Base-by-base conservation (phyloP, 2,888 invertebrate genomes). In the Aphelenchoides bicaudatus region DNA sequence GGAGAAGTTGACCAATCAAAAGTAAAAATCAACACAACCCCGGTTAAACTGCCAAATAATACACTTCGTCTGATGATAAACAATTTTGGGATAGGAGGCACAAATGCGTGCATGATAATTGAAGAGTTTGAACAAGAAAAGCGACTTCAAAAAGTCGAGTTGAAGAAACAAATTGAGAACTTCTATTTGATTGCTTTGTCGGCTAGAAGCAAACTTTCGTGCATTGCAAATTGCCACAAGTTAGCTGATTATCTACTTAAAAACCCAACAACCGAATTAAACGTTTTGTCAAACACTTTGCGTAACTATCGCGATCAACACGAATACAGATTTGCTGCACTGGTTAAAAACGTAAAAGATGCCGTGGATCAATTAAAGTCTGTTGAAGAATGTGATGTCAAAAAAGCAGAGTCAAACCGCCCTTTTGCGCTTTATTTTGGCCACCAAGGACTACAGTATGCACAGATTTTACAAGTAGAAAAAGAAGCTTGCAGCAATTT, bases 61-160 rank as follows among this genome's bases (percentile, higher is more conserved):
- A 16, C 27, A 1, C 23, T 37, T 34, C 34, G 56, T 5, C 63
- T 71, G 28, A 66, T 61, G 0, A 56, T 74, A 6, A 68, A 73
- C 52, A 64, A 67, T 3, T 75, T 75, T 61, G 75, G 75, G 28
- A 75, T 75, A 34, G 75, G 75, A 2, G 75, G 75, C 19, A 76
- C 75, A n/a, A 75, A 76, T 64, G 75, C 28, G 2, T 21, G 39
- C 19, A 29, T 58, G 16, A 25, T 60, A 13, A 4, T 59, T 8
- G 54, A 3, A 16, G 55, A 28, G 16, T n/a, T 16, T 13, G 5
- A 56, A 25, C 27, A 58, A 59, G 59, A 59, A 3, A 10, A 55
- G 4, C 57, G 27, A 4, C 5, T 13, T 28, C n/a, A n/a, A n/a
- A n/a, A n/a, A n/a, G 46, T 19, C 8, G 16, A 10, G 8, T 8